These are phyloP conservation scores for Limnothrissa miodon DNA, from an alignment of 2,113 vertebrate genomes.

Conservation along the genomic window DNA sequence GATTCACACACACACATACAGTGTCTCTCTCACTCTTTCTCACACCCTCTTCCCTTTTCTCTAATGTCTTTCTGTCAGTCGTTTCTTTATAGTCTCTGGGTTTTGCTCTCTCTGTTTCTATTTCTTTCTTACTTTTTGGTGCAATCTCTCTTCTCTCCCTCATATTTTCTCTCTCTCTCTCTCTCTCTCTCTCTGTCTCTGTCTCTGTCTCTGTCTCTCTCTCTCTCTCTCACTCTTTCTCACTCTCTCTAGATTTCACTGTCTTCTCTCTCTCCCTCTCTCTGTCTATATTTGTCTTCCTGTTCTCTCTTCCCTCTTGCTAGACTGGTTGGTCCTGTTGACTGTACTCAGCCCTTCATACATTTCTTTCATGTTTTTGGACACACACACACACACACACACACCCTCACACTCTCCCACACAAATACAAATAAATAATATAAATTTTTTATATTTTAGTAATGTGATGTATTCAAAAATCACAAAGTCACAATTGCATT, in stretches of 20 bases:
- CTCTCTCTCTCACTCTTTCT: neutral
- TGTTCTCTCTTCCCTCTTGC: conserved; percentile 11
- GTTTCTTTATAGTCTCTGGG: neutral
- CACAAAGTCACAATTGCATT: too few relatives aligned
- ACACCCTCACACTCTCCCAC: neutral
- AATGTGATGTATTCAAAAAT: too few relatives aligned
- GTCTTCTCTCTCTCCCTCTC: neutral
- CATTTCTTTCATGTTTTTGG: neutral
- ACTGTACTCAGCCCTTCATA: conserved; percentile 17
- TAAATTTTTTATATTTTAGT: too few relatives aligned
- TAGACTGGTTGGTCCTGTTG: conserved; percentile 45
- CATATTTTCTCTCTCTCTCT: neutral
- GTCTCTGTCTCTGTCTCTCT: neutral
- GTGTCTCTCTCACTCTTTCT: conserved; percentile 1
- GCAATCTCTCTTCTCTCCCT: neutral
- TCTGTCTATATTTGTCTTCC: neutral
- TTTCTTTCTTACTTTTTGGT: neutral
- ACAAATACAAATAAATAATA: neutral
- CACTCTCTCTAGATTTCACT: neutral
- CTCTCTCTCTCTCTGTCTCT: neutral
- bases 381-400: neutral
- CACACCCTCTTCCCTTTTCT: neutral
- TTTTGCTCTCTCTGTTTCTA: neutral
- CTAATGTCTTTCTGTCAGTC: neutral
- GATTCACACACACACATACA: conserved; percentile 27